Evolutionary conservation across 2,888 invertebrate genomes (phyloP).

Genomic region (Cephus sareptanus): DNA sequence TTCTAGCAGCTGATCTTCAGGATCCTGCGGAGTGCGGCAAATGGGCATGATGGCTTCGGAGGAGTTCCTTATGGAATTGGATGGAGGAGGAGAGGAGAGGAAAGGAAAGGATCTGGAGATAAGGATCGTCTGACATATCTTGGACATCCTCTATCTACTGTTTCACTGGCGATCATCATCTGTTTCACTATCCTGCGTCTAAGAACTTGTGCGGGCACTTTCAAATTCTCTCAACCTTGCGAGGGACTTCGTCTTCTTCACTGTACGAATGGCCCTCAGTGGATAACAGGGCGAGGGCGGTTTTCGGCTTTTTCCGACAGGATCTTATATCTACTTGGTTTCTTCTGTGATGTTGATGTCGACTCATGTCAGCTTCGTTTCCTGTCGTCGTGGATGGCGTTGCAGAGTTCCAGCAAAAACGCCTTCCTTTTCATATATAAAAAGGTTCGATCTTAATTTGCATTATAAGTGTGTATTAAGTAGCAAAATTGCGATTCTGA

Average conservation of each 20-base stretch:
- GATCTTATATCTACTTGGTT: constrained; percentile 4
- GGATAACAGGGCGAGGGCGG: constrained; percentile 10
- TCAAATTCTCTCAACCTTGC: not conserved
- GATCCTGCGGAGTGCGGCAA: constrained; percentile 27
- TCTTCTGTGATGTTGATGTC: constrained; percentile 5
- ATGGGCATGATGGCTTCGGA: not conserved
- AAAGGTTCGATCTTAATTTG: constrained; percentile 28
- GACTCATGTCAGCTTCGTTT: not conserved
- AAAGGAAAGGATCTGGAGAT: not conserved
- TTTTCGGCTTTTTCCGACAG: constrained; percentile 22
- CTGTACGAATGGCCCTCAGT: constrained; percentile 5
- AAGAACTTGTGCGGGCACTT: not conserved
- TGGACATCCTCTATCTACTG: not conserved
- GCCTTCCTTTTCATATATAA: constrained; percentile 27
- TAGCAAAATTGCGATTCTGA: not conserved
- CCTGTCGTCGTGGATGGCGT: not conserved
- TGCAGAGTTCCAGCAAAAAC: constrained; percentile 52
- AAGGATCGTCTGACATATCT: not conserved
- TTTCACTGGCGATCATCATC: not conserved
- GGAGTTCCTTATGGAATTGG: not conserved
- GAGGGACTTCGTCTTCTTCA: constrained; percentile 14
- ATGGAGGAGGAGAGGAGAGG: constrained; percentile 9
- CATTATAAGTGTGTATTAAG: not conserved
- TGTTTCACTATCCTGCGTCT: not conserved
- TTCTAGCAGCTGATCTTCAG: constrained; percentile 28